phyloP scores from a whole-genome alignment of 2,888 invertebrate species.

The Autographa pulchrina region DNA sequence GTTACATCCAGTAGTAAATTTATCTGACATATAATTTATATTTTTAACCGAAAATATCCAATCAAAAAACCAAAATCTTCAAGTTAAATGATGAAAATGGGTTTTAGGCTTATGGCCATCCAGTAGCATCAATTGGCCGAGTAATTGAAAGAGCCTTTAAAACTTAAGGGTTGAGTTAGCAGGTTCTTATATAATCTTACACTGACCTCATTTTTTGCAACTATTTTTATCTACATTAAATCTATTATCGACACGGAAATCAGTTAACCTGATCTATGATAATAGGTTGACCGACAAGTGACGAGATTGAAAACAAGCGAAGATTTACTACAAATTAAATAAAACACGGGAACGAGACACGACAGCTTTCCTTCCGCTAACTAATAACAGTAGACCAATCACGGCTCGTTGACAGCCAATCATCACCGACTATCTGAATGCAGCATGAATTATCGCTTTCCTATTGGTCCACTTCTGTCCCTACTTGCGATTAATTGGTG shows the following conservation, averaged over 20 bases:
- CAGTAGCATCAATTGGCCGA: too few species aligned
- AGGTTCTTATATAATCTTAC: too few species aligned
- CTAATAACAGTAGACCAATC: slow-evolving; percentile 41
- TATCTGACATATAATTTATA: too few species aligned
- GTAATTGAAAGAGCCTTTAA: too few species aligned
- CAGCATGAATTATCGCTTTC: slow-evolving; percentile 47
- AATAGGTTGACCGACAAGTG: background rate
- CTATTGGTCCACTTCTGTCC: slow-evolving; percentile 59
- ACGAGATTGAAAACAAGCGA: background rate
- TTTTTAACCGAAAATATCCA: too few species aligned
- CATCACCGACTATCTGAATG: slow-evolving; percentile 29
- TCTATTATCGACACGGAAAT: background rate
- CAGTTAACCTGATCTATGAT: background rate
- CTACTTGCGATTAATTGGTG: slow-evolving; percentile 50
- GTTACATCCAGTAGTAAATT: too few species aligned
- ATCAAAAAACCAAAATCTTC: too few species aligned
- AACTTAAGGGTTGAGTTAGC: too few species aligned
- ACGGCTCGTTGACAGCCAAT: slow-evolving; percentile 39
- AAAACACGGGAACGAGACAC: slow-evolving; percentile 21
- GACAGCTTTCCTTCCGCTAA: slow-evolving; percentile 42
- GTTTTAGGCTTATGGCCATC: too few species aligned
- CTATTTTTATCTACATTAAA: background rate
- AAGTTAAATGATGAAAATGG: too few species aligned
- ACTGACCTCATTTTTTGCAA: background rate
- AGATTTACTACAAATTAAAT: slow-evolving; percentile 8